A percentile compares a stretch with the other conserved stretches of the same genome.
These are phyloP conservation scores for Philhelius pedissequus DNA, from an alignment of 2,888 invertebrate genomes.

Conservation along the genomic window DNA sequence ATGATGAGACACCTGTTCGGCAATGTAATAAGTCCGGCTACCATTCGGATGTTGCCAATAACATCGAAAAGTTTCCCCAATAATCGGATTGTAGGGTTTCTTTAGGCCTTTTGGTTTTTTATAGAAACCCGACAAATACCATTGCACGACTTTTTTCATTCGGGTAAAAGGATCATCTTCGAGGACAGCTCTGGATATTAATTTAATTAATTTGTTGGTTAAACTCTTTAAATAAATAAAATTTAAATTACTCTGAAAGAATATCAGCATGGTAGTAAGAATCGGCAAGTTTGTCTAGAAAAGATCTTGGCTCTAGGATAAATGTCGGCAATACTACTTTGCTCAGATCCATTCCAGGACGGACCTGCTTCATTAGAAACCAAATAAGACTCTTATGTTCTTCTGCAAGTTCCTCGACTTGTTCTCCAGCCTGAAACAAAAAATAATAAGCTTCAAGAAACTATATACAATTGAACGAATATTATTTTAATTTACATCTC, in stretches of 20 bases:
- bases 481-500: conserved; percentile 77
- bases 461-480: neutral
- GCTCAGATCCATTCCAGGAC: conserved; percentile 96
- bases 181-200: conserved; percentile 83
- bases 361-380: conserved; percentile 95
- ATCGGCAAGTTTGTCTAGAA: conserved; percentile 94
- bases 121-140: conserved; percentile 96
- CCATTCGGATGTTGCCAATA: conserved; percentile 91
- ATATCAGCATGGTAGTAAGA: conserved; percentile 97
- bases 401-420: conserved; percentile 94
- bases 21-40: conserved; percentile 93
- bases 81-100: conserved; percentile 96
- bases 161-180: conserved; percentile 93
- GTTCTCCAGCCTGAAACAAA: conserved; percentile 84
- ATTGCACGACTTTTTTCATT: conserved; percentile 92
- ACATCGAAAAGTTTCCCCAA: conserved; percentile 95
- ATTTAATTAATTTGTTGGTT: neutral
- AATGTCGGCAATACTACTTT: conserved; percentile 94
- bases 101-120: conserved; percentile 96
- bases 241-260: conserved; percentile 84
- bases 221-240: no score
- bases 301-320: conserved; percentile 95
- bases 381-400: conserved; percentile 97
- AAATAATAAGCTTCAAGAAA: neutral
- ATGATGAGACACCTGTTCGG: conserved; percentile 97